These are phyloP conservation scores for Taurulus bubalis DNA, from an alignment of 2,113 vertebrate genomes.

Conservation along the genomic window DNA sequence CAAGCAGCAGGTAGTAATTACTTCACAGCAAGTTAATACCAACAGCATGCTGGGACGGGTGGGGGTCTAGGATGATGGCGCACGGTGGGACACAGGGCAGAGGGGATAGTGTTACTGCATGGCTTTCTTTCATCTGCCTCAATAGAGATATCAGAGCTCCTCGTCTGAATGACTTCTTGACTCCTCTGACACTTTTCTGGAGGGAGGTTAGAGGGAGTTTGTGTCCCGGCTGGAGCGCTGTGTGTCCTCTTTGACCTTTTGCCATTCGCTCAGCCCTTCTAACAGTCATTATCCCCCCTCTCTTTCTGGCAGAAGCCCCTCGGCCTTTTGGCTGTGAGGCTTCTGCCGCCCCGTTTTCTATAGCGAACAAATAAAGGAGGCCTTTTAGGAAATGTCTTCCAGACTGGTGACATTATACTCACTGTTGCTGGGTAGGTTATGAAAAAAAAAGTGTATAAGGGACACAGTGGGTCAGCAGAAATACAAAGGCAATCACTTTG, in stretches of 20 bases:
- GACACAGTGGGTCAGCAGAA: slow-evolving; percentile 64
- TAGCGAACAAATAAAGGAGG: slow-evolving; percentile 54
- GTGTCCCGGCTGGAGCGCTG: slow-evolving; percentile 31
- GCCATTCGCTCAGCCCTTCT: slow-evolving; percentile 55
- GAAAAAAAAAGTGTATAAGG: slow-evolving; percentile 21
- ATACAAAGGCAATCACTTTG: slow-evolving; percentile 81
- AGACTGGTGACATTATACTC: slow-evolving; percentile 61
- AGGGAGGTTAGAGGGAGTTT: slow-evolving; percentile 37
- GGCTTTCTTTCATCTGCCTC: slow-evolving; percentile 73
- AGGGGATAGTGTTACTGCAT: slow-evolving; percentile 56
- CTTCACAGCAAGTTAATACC: slow-evolving; percentile 85
- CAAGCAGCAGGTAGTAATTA: slow-evolving; percentile 87
- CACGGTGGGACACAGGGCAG: slow-evolving; percentile 23
- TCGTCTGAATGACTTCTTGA: slow-evolving; percentile 56
- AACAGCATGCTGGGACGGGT: slow-evolving; percentile 73
- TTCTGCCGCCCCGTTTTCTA: slow-evolving; percentile 55
- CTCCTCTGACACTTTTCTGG: slow-evolving; percentile 54
- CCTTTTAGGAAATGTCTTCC: slow-evolving; percentile 76
- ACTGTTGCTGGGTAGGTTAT: slow-evolving; percentile 30
- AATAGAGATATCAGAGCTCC: slow-evolving; percentile 51
- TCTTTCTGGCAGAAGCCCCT: slow-evolving; percentile 45
- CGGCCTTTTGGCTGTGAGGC: slow-evolving; percentile 48
- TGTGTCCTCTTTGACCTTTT: slow-evolving; percentile 73
- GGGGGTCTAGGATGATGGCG: slow-evolving; percentile 36
- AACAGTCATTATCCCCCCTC: background rate